phyloP scores from a whole-genome alignment of 2,113 vertebrate species.

The Psittacus erithacus region DNA sequence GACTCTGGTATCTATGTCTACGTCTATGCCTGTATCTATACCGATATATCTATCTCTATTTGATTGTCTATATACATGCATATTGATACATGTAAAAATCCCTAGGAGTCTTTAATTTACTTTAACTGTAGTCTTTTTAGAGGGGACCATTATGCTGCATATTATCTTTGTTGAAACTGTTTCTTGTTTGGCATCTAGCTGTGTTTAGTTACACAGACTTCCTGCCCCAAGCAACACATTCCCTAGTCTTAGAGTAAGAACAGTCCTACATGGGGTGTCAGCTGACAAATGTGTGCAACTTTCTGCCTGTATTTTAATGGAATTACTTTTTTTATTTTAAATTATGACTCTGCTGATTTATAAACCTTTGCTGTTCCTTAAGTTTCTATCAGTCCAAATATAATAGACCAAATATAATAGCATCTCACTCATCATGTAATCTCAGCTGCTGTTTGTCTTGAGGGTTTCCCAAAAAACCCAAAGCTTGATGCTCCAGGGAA shows the following conservation, averaged over 20 bases:
- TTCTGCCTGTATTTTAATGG: neutral
- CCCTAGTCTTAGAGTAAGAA: neutral
- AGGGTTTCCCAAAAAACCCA: fast-evolving
- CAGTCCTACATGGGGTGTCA: neutral
- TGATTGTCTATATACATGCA: neutral
- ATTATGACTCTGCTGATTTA: neutral
- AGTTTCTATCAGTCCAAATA: neutral
- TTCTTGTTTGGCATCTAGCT: neutral
- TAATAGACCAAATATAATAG: fast-evolving
- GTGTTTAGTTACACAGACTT: neutral
- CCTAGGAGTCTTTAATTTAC: neutral
- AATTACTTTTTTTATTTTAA: neutral
- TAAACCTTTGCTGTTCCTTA: neutral
- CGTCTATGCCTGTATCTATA: neutral
- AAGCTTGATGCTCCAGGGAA: neutral
- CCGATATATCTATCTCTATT: neutral
- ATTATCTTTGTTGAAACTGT: neutral
- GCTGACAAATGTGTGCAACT: fast-evolving
- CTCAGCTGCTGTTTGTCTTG: neutral
- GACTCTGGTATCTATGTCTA: neutral
- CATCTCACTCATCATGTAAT: neutral
- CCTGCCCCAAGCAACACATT: neutral
- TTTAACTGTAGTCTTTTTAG: neutral
- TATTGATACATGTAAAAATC: neutral
- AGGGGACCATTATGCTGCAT: neutral